A percentile compares a stretch with the other conserved stretches of the same genome.
Conservation (phyloP, 2,113 vertebrate species). For the Albula glossodonta region DNA sequence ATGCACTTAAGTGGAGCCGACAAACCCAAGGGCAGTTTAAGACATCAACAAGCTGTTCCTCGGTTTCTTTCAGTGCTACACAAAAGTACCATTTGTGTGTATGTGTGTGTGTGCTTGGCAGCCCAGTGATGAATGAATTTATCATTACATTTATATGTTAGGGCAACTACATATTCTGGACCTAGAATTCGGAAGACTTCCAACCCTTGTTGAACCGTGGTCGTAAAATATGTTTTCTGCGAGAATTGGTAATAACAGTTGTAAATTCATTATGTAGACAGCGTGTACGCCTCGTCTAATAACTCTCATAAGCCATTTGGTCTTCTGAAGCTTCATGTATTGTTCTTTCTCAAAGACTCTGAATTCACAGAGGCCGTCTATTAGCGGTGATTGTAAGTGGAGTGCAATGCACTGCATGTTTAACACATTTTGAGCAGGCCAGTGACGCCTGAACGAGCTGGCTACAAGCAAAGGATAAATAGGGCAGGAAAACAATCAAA, state of each 20-base stretch:
- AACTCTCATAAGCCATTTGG: background rate
- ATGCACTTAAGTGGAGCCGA: background rate
- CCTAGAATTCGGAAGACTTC: background rate
- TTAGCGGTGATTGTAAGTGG: constrained; percentile 4
- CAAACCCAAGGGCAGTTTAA: background rate
- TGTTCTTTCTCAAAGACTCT: background rate
- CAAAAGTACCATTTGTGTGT: background rate
- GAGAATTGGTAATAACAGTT: no score
- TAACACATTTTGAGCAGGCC: background rate
- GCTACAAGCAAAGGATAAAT: constrained; percentile 19
- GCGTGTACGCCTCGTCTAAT: no score
- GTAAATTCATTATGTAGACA: no score
- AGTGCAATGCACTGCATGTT: background rate
- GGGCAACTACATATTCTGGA: background rate
- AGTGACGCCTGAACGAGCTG: background rate
- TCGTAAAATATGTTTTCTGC: background rate
- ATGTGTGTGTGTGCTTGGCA: background rate
- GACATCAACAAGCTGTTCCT: background rate
- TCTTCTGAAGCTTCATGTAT: background rate
- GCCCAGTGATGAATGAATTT: no score
- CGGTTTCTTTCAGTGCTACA: no score
- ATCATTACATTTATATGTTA: no score
- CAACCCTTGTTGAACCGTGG: background rate
- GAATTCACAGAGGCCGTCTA: background rate
- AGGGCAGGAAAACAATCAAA: constrained; percentile 27